Evolutionary conservation across 2,113 vertebrate genomes (phyloP).

Genomic region (Catharus minimus): DNA sequence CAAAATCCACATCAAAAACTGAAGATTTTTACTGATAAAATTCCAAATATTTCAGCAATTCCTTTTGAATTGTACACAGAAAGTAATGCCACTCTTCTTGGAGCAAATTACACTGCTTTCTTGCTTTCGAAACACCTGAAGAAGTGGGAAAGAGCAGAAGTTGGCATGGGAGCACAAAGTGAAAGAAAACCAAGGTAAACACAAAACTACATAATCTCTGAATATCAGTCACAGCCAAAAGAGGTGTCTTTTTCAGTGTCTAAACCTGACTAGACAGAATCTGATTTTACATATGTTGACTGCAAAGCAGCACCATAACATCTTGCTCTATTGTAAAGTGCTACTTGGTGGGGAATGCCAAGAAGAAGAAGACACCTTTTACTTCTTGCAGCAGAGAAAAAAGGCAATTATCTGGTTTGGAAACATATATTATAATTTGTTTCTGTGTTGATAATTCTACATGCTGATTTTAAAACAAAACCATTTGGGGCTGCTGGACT

Average conservation of each 20-base stretch:
- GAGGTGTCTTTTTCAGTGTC: neutral
- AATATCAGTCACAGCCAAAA: neutral
- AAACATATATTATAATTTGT: neutral
- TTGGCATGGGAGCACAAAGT: neutral
- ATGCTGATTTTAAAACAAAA: slow-evolving; percentile 1
- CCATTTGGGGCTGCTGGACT: neutral
- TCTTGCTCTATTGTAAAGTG: neutral
- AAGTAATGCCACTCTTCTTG: neutral
- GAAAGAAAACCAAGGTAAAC: slow-evolving; percentile 2
- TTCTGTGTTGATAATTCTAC: neutral
- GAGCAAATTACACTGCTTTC: neutral
- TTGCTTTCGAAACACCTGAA: neutral
- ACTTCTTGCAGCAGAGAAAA: neutral
- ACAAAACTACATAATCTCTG: neutral
- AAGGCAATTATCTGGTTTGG: neutral
- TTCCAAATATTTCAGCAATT: neutral
- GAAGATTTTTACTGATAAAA: neutral
- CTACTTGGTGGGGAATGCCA: neutral
- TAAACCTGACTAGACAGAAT: neutral
- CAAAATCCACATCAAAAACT: neutral
- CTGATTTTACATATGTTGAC: neutral
- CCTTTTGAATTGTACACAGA: neutral
- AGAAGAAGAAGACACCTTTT: neutral
- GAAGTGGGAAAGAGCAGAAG: neutral
- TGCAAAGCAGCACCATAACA: neutral